Evolutionary conservation across 2,888 invertebrate genomes (phyloP).

Genomic region (Unio delphinus): DNA sequence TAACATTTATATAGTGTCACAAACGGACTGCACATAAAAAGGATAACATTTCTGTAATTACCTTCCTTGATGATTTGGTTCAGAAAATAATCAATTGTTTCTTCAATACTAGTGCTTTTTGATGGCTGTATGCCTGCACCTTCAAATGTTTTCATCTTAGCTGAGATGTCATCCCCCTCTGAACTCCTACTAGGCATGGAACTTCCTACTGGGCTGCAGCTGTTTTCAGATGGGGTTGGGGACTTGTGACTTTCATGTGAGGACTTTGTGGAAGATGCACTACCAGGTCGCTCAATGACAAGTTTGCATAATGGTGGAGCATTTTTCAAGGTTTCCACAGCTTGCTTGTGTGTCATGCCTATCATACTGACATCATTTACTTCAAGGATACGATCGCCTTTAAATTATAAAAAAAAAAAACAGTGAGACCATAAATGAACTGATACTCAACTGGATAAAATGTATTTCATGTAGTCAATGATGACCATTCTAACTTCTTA

Average conservation of each 20-base stretch:
- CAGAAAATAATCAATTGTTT: background rate
- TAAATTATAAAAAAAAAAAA: slow-evolving; percentile 3
- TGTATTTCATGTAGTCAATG: too few species aligned
- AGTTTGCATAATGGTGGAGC: slow-evolving; percentile 51
- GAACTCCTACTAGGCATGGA: background rate
- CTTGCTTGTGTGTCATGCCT: slow-evolving; percentile 70
- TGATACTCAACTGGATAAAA: too few species aligned
- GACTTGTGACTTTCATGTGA: slow-evolving; percentile 10
- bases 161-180: too few species aligned
- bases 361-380: slow-evolving; percentile 67
- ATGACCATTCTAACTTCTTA: too few species aligned
- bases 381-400: slow-evolving; percentile 69
- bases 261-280: slow-evolving; percentile 9
- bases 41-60: background rate
- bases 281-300: slow-evolving; percentile 35
- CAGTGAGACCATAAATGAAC: background rate
- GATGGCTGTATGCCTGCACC: background rate
- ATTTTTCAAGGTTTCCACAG: slow-evolving; percentile 65
- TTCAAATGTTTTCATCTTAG: background rate
- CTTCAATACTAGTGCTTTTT: background rate
- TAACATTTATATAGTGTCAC: too few species aligned
- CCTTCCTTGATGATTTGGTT: background rate
- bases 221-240: slow-evolving; percentile 10
- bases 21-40: too few species aligned
- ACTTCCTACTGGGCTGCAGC: background rate